Evolutionary conservation across 2,888 invertebrate species (phyloP).

Genomic region (Lacanobia wlatinum): DNA sequence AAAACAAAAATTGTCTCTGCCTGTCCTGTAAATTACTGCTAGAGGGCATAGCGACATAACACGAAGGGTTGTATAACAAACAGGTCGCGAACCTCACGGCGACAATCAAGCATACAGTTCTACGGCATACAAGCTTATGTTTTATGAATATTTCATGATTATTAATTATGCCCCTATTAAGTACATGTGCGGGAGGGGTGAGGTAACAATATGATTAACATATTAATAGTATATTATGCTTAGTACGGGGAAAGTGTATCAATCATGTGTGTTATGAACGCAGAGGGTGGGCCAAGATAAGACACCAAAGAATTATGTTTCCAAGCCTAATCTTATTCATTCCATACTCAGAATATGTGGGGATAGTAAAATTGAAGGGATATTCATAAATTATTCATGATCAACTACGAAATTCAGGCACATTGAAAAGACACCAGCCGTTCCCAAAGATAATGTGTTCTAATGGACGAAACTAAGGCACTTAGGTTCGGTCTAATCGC

Average conservation of each 20-base stretch:
- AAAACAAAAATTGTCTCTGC: not conserved
- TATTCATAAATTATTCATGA: slow-evolving; percentile 44
- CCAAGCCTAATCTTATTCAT: slow-evolving; percentile 27
- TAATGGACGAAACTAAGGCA: slow-evolving; percentile 44
- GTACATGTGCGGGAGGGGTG: slow-evolving; percentile 43
- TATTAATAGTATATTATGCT: slow-evolving; percentile 62
- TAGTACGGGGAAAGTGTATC: slow-evolving; percentile 38
- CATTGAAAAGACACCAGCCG: slow-evolving; percentile 23
- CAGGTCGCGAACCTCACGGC: slow-evolving; percentile 28
- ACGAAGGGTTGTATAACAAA: slow-evolving; percentile 25
- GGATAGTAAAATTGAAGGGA: slow-evolving; percentile 25
- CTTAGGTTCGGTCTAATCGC: slow-evolving; percentile 45
- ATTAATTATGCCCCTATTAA: slow-evolving; percentile 60
- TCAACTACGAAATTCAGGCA: slow-evolving; percentile 2
- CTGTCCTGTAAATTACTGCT: slow-evolving; percentile 20
- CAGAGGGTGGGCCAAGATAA: slow-evolving; percentile 11
- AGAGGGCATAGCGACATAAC: slow-evolving; percentile 4
- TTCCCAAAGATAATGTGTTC: slow-evolving; percentile 16
- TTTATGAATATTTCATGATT: slow-evolving; percentile 79
- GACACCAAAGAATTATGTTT: slow-evolving; percentile 38
- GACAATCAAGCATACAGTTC: slow-evolving; percentile 44
- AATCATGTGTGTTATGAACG: slow-evolving; percentile 28
- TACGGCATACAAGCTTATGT: slow-evolving; percentile 63
- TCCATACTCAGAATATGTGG: slow-evolving; percentile 11
- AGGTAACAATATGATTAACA: slow-evolving; percentile 62